Base-by-base conservation (phyloP, 2,797 vertebrate species). In the Lagocephalus sceleratus region DNA sequence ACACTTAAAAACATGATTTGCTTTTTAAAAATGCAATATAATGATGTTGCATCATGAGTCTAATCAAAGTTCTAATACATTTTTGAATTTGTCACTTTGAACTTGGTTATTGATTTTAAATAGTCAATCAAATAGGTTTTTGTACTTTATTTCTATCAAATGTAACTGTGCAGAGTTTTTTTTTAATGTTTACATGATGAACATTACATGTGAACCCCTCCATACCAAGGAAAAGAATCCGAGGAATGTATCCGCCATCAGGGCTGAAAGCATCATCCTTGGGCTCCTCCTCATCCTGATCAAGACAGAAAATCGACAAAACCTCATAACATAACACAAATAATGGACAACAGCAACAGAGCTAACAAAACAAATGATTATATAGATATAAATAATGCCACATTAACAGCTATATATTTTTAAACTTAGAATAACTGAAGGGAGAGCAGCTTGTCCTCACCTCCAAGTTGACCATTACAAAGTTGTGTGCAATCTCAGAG, bases 381-480 rank as follows among this genome's bases (percentile, higher is more conserved):
- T 20, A 44, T 17, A 19, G 7, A 20, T 44, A 11, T 15, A 44
- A 44, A 11, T 20, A 8, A 19, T 44, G 17, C 42, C 5, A 44
- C 7, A 44, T 20, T 44, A 10, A 19, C 3, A 44, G 3, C 42
- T 9, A 17, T 43, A 5, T 17, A 3, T 42, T 17, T 19, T 42
- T 19, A 39, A 15, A 22, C 40, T 6, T 32, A 5, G 7, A 16
- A 11, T 19, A n/a, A 41, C 7, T 17, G n/a, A 40, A 17, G 11
- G 2, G 47, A n/a, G 9, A 23, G 29, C 35, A n/a, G 5, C 15
- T 26, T 1, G 4, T 57, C 7, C 91, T 91, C 81, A 98, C 97
- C 94, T 99, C 96, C 69, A 98, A 74, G 85, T 99, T 99, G 64
- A 99, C 89, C 97, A 99, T 99, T 51, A 99, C 81, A 82, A 99